Percentiles rank a stretch among this genome's conserved stretches.
Evolutionary conservation across 1,140 invertebrate species (phyloP).

Genomic region (Leptestheria dahalacensis): DNA sequence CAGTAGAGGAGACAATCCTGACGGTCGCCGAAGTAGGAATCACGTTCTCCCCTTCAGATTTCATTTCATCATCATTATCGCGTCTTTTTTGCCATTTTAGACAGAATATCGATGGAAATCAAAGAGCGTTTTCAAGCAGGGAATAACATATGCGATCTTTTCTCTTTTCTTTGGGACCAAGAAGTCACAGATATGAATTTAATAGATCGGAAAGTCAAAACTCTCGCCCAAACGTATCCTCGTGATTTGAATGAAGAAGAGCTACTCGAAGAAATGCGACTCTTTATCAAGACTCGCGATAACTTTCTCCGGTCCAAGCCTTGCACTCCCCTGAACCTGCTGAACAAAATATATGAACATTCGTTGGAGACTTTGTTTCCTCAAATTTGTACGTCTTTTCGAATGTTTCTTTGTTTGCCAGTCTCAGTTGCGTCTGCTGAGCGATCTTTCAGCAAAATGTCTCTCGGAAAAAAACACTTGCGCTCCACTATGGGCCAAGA

Average conservation of each 20-base stretch:
- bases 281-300: no score
- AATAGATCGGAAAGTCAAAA: neutral
- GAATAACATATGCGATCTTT: neutral
- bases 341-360: neutral
- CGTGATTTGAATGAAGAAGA: conserved; percentile 6
- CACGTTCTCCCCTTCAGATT: conserved; percentile 83
- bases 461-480: conserved; percentile 5
- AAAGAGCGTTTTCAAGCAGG: conserved; percentile 7
- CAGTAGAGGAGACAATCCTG: conserved; percentile 18
- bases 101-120: conserved; percentile 5
- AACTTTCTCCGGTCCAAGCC: neutral
- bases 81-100: conserved; percentile 1
- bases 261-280: conserved; percentile 1
- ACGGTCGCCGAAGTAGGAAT: conserved; percentile 26
- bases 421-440: conserved; percentile 2
- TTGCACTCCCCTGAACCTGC: neutral
- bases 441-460: neutral
- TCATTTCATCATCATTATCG: no score
- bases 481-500: conserved; percentile 7
- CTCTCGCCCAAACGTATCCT: neutral
- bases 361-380: neutral
- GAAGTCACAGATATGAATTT: neutral
- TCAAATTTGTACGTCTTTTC: neutral
- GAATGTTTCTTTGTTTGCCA: neutral
- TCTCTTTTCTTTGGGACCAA: conserved; percentile 5